Evolutionary conservation across 2,888 invertebrate genomes (phyloP).

Genomic region (Erebia aethiops): DNA sequence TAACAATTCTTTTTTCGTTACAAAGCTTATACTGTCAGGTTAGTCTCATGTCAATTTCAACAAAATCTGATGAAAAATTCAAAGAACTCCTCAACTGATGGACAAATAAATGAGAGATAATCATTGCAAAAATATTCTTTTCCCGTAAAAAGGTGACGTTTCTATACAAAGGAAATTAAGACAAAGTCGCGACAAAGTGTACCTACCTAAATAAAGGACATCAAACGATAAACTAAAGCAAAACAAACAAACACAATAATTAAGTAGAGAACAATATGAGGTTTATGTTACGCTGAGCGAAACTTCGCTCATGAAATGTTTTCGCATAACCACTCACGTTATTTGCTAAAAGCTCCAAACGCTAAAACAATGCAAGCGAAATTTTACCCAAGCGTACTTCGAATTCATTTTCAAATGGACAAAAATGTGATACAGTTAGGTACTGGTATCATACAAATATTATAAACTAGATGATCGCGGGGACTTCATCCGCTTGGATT

Average conservation of each 20-base stretch:
- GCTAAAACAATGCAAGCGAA: constrained; percentile 13
- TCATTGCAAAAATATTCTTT: no score
- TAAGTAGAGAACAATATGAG: neutral
- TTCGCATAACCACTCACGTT: constrained; percentile 5
- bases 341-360: constrained; percentile 11
- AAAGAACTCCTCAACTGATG: no score
- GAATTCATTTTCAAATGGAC: constrained; percentile 6
- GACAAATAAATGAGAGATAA: no score
- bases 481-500: no score
- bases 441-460: neutral
- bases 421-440: neutral
- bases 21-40: no score
- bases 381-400: constrained; percentile 10
- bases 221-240: neutral
- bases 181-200: no score
- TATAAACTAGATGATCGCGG: no score
- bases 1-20: no score
- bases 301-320: constrained; percentile 3
- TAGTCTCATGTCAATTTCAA: no score
- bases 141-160: no score
- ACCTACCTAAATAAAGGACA: neutral
- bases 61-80: no score
- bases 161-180: no score
- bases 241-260: constrained; percentile 7
- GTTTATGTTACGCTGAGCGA: neutral